Evolutionary conservation across 2,797 vertebrate genomes (phyloP), one percentile per base, ranked within the genome.

Genomic region (Lepilemur ruficaudatus): DNA sequence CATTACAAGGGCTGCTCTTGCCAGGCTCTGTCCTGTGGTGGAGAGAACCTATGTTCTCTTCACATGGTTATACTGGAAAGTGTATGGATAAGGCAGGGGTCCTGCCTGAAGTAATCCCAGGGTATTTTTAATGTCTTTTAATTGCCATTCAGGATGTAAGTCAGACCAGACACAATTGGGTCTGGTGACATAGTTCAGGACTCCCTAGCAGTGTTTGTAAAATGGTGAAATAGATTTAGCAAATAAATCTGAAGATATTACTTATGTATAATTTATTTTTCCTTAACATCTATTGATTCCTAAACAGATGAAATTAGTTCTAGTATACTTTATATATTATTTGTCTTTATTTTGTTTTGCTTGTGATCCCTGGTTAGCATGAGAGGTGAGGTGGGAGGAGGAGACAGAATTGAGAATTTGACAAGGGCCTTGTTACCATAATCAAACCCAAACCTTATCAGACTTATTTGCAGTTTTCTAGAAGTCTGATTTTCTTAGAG

Each of bases 91-190:
- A 97, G 95, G 94, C 80, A 95, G 94, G 96, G 86, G 91, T 96
- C 93, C 95, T 96, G 72, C 92, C 95, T 96, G 63, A 80, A 96
- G 97, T 94, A 96, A 96, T 97, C 96, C 94, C 72, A 89, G 91
- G 91, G 93, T 95, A 97, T 97, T 96, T 98, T 97, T 97, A 97
- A 98, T 97, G 97, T 98, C 93, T 85, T 97, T 96, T 96, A 96
- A 98, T 97, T 97, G 91, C 98, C 94, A 73, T 90, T 96, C 96
- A 97, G 97, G 96, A 97, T 97, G 95, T 96, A 97, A 97, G 93
- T 95, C 93, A 97, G 97, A 98, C 96, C 89, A 97, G 96, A 97
- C 95, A 91, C 96, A 94, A 55, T 69, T 92, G 95, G 75, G 82
- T 97, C 96, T 98, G 91, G 83, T 94, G 73, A 94, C 35, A 32